Evolutionary conservation across 2,113 vertebrate species (phyloP), one percentile per base, ranked within the genome.

Genomic region (Megaceryle maxima): DNA sequence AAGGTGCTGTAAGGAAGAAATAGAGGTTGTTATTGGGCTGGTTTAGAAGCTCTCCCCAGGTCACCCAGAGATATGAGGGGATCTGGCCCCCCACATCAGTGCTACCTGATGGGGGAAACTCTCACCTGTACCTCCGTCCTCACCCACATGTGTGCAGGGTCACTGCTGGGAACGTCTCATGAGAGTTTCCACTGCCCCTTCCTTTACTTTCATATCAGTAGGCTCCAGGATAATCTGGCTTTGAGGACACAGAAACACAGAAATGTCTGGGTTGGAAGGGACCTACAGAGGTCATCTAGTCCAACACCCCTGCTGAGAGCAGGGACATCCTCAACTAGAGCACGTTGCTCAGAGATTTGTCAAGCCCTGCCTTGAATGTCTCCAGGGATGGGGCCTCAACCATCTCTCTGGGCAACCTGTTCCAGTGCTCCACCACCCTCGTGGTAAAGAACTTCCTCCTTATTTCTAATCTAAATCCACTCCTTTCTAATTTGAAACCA

Each of bases 81-180:
- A 35, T 21, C 59, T 60, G n/a, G 22, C 22, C 59, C 59, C 33
- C n/a, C 21, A 60, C 59, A 60, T 60, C n/a, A 37, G 14, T 2
- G 4, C 16, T 21, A 12, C 28, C n/a, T 64, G 35, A 2, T 6
- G 15, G n/a, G 17, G 24, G 19, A 8, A 48, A 9, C 1, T 39
- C 84, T 39, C 68, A 28, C 18, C 60, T 44, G 41, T 29, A 11
- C 44, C 39, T 60, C 79, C 44, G 21, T 13, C 86, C 41, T 69
- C 48, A 59, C 11, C n/a, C 44, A 39, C 8, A 5, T 16, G 0
- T 10, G 10, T 25, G 53, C 21, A 43, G 11, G 14, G 0, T 25
- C 69, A 6, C 50, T 18, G 21, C 20, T 41, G 59, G 46, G 24
- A 66, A 18, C 18, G 39, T 73, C 53, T 25, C 48, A 8, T 1